Evolutionary conservation across 2,888 invertebrate species (phyloP).

Genomic region (Cryptosula pallasiana): DNA sequence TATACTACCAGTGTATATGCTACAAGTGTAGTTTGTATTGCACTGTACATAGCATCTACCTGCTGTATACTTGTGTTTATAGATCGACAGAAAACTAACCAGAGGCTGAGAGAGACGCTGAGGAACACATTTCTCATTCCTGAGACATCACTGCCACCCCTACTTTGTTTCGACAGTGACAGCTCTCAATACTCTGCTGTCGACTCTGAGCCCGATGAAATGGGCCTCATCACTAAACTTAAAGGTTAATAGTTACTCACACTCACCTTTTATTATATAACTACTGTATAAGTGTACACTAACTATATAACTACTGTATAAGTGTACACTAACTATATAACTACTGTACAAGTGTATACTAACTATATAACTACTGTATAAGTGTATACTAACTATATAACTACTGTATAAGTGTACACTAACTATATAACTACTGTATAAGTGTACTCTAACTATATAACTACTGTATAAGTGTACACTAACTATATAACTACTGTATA

Average conservation of each 20-base stretch:
- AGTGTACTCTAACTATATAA: too few relatives aligned
- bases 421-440: not conserved
- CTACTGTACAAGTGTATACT: too few relatives aligned
- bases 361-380: not conserved
- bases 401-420: not conserved
- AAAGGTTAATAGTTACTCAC: not conserved
- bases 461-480: not conserved
- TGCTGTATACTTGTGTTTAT: too few relatives aligned
- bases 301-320: too few relatives aligned
- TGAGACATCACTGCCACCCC: conserved; percentile 47
- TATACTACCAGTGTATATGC: too few relatives aligned
- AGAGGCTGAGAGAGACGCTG: conserved; percentile 28
- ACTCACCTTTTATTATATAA: too few relatives aligned
- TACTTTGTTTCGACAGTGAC: not conserved
- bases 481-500: not conserved
- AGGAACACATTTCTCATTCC: conserved; percentile 40
- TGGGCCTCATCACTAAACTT: not conserved
- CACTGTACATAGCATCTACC: too few relatives aligned
- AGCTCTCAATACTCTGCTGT: conserved; percentile 9
- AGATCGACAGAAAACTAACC: conserved; percentile 13
- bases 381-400: not conserved
- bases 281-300: not conserved
- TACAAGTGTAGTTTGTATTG: too few relatives aligned
- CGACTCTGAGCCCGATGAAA: conserved; percentile 7
- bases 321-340: not conserved